Evolutionary conservation across 2,113 vertebrate genomes (phyloP).

Genomic region (Poeciliopsis prolifica): DNA sequence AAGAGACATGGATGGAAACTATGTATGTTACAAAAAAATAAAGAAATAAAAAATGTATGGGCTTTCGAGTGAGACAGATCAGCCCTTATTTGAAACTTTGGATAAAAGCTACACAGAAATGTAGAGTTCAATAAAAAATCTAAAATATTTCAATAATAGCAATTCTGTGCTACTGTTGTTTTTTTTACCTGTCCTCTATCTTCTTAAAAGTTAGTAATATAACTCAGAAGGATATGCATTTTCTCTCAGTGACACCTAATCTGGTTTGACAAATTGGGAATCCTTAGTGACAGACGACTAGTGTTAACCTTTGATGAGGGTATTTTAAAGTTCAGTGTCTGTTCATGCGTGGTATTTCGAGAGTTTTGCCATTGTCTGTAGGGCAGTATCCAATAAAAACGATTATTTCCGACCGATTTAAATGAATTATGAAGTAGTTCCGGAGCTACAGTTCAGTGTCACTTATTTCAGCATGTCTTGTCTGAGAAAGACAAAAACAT

Average conservation of each 20-base stretch:
- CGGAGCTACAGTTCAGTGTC: neutral
- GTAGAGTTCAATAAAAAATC: neutral
- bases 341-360: neutral
- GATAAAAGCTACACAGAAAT: neutral
- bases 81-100: neutral
- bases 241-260: constrained; percentile 36
- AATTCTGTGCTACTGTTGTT: neutral
- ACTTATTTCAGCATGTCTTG: neutral
- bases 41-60: neutral
- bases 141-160: rapidly evolving
- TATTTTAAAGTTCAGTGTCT: neutral
- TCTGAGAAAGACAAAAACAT: neutral
- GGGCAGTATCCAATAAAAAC: too few relatives aligned
- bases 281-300: constrained; percentile 23
- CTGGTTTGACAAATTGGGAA: constrained; percentile 61
- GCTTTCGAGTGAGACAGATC: neutral
- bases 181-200: neutral
- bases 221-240: neutral
- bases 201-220: neutral
- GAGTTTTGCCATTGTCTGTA: neutral
- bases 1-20: neutral
- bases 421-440: neutral
- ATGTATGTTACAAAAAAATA: neutral
- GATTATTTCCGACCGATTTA: neutral
- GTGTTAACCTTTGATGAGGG: constrained; percentile 33